Evolutionary conservation across 2,888 invertebrate genomes (phyloP).

Genomic region (Oligia fasciuncula): DNA sequence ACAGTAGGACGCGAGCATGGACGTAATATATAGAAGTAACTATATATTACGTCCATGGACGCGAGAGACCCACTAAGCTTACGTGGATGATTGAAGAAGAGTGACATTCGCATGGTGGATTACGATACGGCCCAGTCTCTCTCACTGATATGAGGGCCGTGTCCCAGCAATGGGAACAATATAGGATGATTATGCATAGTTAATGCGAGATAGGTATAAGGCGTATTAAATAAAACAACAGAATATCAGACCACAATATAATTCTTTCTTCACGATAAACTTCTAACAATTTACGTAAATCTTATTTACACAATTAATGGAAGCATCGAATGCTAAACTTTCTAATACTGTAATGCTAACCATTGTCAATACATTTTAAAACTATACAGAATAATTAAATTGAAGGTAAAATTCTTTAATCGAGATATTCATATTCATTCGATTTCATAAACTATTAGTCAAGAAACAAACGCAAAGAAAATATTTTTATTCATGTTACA

Average conservation of each 20-base stretch:
- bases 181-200: background rate
- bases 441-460: constrained; percentile 25
- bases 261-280: constrained; percentile 83
- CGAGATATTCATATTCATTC: constrained; percentile 23
- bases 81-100: background rate
- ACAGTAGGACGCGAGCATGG: too few relatives aligned
- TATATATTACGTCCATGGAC: too few relatives aligned
- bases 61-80: background rate
- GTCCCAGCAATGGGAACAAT: background rate
- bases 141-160: background rate
- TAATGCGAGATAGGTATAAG: background rate
- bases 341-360: constrained; percentile 83
- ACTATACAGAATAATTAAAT: constrained; percentile 58
- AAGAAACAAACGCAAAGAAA: constrained; percentile 32
- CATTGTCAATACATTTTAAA: constrained; percentile 62
- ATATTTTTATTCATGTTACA: constrained; percentile 12
- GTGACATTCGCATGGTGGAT: too few relatives aligned
- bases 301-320: constrained; percentile 87
- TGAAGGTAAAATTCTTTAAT: constrained; percentile 48
- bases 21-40: too few relatives aligned
- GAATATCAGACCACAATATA: constrained; percentile 86
- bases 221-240: constrained; percentile 71
- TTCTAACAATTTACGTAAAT: constrained; percentile 86
- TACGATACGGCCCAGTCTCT: background rate
- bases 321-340: constrained; percentile 85